These are phyloP conservation scores for Nesoenas mayeri DNA, from an alignment of 2,113 vertebrate species.

Conservation along the genomic window DNA sequence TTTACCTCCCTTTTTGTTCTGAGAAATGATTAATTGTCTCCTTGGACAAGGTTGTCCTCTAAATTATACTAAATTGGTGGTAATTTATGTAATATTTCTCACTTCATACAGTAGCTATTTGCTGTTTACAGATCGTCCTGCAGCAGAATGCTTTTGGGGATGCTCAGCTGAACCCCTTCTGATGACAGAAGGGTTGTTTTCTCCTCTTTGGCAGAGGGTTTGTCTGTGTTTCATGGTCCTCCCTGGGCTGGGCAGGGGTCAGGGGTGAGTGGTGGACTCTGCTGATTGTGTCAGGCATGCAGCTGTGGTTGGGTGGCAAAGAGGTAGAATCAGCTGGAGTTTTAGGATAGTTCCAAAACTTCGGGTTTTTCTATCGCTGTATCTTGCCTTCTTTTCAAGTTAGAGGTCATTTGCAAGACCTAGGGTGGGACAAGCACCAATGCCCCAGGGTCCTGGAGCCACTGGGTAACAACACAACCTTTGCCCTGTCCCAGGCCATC, in stretches of 20 bases:
- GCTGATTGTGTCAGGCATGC: neutral
- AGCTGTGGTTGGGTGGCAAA: neutral
- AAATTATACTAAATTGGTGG: slow-evolving; percentile 35
- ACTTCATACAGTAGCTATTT: neutral
- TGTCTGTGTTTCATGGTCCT: neutral
- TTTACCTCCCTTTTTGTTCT: slow-evolving; percentile 34
- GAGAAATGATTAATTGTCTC: slow-evolving; percentile 24
- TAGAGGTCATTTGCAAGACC: neutral
- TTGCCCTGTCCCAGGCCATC: neutral
- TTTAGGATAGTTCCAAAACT: neutral
- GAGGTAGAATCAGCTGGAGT: neutral
- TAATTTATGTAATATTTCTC: slow-evolving; percentile 10
- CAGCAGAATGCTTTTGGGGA: neutral
- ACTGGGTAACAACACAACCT: neutral
- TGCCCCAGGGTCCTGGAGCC: neutral
- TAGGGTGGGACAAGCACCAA: neutral
- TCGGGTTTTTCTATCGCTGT: neutral
- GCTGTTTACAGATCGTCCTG: neutral
- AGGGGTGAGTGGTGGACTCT: neutral
- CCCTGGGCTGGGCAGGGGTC: neutral
- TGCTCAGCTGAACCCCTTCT: neutral
- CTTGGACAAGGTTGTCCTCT: slow-evolving; percentile 52
- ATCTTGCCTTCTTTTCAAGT: neutral
- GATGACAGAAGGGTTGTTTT: neutral
- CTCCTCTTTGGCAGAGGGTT: neutral